Evolutionary conservation across 2,113 vertebrate species (phyloP), one percentile per base, ranked within the genome.

Genomic region (Tupaia chinensis): DNA sequence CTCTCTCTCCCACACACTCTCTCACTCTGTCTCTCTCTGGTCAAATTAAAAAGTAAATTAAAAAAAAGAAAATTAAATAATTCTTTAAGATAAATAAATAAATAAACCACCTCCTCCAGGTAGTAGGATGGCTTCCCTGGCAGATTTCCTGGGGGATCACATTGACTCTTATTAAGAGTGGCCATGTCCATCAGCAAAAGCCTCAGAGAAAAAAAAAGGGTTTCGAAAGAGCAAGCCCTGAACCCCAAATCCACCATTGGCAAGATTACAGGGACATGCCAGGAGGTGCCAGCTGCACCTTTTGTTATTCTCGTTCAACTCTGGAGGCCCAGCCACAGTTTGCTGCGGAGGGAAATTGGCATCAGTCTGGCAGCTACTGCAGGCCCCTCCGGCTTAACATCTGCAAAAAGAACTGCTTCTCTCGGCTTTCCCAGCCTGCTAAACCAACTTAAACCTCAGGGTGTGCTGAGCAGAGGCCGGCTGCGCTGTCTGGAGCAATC

Each of bases 401-500:
- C 15, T 63, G 72, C n/a, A 25, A n/a, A 23, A n/a, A 25, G 29
- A 73, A 15, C 29, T 1, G 54, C n/a, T 44, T 44, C 44, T 44
- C 44, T 44, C 44, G 44, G 44, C 44, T 44, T 44, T 44, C 44
- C 44, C 44, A 44, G 44, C 44, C 44, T 44, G 44, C 44, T 44
- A 44, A 44, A 44, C 44, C 44, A 44, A 44, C 44, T 44, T 44
- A 27, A 89, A 84, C 61, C 32, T 23, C 90, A 9, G n/a, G 78
- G 32, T 3, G 10, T 7, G 76, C 68, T 22, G 19, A 81, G 81
- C 94, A 92, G 87, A 77, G 34, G 25, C 82, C 4, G 0, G 68
- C 76, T 65, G 77, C 74, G 63, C 44, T 27, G 22, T 89, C 73
- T 61, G 61, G 32, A 79, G 70, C 93, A n/a, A 93, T 77, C 85